Conservation (phyloP, 2,888 invertebrate genomes). For the Netelia virgata region DNA sequence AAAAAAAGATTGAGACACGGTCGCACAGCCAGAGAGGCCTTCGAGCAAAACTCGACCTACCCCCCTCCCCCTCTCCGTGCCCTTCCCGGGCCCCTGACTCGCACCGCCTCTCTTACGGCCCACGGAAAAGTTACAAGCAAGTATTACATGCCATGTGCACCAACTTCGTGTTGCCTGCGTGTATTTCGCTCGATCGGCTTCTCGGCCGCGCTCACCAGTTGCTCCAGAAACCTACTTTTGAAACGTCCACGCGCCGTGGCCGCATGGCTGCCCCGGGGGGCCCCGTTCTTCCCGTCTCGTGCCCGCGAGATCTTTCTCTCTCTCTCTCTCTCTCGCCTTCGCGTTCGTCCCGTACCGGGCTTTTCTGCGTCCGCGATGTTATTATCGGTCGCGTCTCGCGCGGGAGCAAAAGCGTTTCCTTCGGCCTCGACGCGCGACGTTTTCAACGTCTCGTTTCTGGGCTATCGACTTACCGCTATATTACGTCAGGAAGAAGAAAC, state of each 20-base stretch:
- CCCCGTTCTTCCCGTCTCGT: slow-evolving; percentile 66
- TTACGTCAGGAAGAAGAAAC: slow-evolving; percentile 56
- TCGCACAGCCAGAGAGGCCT: slow-evolving; percentile 55
- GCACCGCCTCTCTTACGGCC: slow-evolving; percentile 33
- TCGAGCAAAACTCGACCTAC: slow-evolving; percentile 2
- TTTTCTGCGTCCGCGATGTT: not conserved
- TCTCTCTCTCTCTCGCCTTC: slow-evolving; percentile 1
- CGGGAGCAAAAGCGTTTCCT: slow-evolving; percentile 57
- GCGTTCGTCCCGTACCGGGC: not conserved
- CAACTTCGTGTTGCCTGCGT: slow-evolving; percentile 13
- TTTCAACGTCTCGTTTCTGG: slow-evolving; percentile 63
- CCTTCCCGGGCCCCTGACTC: too few relatives aligned
- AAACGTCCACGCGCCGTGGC: slow-evolving; percentile 66
- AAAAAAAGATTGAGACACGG: slow-evolving; percentile 28
- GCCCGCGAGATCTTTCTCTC: slow-evolving; percentile 36
- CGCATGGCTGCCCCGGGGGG: not conserved
- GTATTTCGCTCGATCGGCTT: slow-evolving; percentile 60
- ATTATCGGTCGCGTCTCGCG: slow-evolving; percentile 32
- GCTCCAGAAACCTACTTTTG: slow-evolving; percentile 82
- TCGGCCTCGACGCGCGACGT: slow-evolving; percentile 61
- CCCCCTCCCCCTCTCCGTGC: slow-evolving; percentile 22
- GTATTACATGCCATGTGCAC: slow-evolving; percentile 61
- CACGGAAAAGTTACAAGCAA: slow-evolving; percentile 51
- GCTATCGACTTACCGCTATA: slow-evolving; percentile 65
- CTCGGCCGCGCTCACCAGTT: slow-evolving; percentile 63